phyloP scores from a whole-genome alignment of 2,113 vertebrate species.

The Embiotoca jacksoni region DNA sequence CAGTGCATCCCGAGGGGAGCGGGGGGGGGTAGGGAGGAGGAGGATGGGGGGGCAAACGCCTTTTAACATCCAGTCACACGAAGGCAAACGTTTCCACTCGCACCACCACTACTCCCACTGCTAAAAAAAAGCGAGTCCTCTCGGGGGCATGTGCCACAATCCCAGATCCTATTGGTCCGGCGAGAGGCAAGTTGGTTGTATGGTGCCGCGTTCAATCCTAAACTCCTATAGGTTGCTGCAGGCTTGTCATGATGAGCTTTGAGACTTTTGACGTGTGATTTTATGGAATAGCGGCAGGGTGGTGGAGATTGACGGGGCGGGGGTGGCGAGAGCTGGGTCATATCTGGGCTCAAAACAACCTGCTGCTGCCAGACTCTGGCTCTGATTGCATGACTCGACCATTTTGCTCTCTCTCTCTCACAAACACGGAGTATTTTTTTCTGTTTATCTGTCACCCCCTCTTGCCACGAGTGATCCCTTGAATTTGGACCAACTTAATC shows the following conservation, averaged over 20 bases:
- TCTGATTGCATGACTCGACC: slow-evolving; percentile 71
- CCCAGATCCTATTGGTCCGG: slow-evolving; percentile 59
- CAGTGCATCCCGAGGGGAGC: slow-evolving; percentile 22
- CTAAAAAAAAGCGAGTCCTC: slow-evolving; percentile 4
- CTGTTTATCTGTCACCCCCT: slow-evolving; percentile 38
- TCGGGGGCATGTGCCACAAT: slow-evolving; percentile 32
- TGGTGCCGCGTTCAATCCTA: slow-evolving; percentile 43
- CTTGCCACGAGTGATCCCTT: slow-evolving; percentile 63
- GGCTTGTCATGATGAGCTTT: slow-evolving; percentile 43
- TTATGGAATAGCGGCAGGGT: slow-evolving; percentile 44
- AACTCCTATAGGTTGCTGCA: slow-evolving; percentile 24
- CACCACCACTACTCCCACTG: slow-evolving; percentile 11
- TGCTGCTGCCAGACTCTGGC: slow-evolving; percentile 58
- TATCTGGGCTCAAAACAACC: slow-evolving; percentile 57
- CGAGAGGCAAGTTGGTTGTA: slow-evolving; percentile 27
- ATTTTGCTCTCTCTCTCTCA: slow-evolving; percentile 30
- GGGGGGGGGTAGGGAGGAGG: no score
- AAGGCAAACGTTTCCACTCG: slow-evolving; percentile 22
- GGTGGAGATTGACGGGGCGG: slow-evolving; percentile 34
- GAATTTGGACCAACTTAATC: slow-evolving; percentile 73
- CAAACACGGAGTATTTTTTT: slow-evolving; percentile 12
- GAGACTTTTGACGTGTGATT: slow-evolving; percentile 38
- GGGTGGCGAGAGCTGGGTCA: slow-evolving; percentile 50
- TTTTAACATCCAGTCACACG: slow-evolving; percentile 5
- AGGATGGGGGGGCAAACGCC: neutral